phyloP scores from a whole-genome alignment of 1,140 invertebrate species.

The Nixonia krombeini region DNA sequence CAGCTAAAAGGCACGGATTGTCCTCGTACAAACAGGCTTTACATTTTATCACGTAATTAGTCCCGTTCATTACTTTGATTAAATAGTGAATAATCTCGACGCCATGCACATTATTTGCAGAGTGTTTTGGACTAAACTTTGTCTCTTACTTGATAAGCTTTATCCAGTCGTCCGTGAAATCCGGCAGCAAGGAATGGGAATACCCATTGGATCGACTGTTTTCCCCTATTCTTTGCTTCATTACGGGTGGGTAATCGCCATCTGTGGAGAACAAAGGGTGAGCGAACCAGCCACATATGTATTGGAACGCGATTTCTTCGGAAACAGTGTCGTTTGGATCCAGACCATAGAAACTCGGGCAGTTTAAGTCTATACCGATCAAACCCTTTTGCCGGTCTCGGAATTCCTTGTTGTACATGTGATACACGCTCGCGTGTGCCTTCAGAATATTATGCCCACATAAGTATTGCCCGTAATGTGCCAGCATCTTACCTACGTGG shows the following conservation, averaged over 20 bases:
- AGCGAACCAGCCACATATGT: constrained; percentile 75
- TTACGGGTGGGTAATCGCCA: constrained; percentile 76
- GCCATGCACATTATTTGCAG: too few species aligned
- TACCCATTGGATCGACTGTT: constrained; percentile 74
- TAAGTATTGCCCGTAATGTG: constrained; percentile 69
- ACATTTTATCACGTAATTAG: too few species aligned
- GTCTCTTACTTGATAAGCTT: constrained; percentile 51
- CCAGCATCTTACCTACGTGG: constrained; percentile 60
- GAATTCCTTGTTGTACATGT: constrained; percentile 77
- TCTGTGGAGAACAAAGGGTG: constrained; percentile 74
- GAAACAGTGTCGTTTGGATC: constrained; percentile 23
- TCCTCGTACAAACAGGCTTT: too few species aligned
- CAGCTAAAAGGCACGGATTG: too few species aligned
- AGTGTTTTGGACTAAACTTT: not conserved
- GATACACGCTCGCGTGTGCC: constrained; percentile 73
- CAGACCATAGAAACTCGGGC: constrained; percentile 22
- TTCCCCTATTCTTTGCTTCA: constrained; percentile 69
- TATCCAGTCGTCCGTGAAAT: constrained; percentile 69
- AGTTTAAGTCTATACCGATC: constrained; percentile 37
- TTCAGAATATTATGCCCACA: constrained; percentile 72
- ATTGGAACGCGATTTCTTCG: constrained; percentile 53
- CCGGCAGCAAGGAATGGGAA: constrained; percentile 70
- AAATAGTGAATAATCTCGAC: too few species aligned
- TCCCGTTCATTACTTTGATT: too few species aligned
- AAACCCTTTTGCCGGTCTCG: constrained; percentile 73